phyloP scores from a whole-genome alignment of 1,140 invertebrate species.

The Panagrolaimus sp. region DNA sequence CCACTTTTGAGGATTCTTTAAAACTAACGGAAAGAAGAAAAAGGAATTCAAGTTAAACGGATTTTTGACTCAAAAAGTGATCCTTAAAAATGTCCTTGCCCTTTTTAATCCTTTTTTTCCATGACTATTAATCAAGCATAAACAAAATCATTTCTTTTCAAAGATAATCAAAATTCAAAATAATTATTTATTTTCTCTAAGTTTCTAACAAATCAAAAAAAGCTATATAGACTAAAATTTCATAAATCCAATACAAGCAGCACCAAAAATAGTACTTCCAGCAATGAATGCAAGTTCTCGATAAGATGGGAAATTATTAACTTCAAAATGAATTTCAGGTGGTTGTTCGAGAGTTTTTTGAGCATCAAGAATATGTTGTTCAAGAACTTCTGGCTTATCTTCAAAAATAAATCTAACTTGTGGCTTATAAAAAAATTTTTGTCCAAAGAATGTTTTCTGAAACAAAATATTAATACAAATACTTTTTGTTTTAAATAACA shows the following conservation, averaged over 20 bases:
- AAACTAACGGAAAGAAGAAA: no score
- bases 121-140: no score
- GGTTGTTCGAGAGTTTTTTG: background rate
- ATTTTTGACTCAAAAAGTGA: no score
- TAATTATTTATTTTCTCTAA: no score
- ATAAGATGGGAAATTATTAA: conserved; percentile 15
- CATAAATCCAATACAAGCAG: conserved; percentile 8
- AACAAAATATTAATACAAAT: conserved; percentile 1
- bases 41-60: no score
- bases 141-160: no score
- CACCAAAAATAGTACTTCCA: background rate
- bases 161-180: no score
- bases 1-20: no score
- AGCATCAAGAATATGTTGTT: conserved; percentile 9
- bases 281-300: conserved; percentile 13
- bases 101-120: no score
- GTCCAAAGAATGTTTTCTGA: conserved; percentile 13
- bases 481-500: background rate
- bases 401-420: conserved; percentile 12
- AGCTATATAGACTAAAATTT: background rate
- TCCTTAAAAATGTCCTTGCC: no score
- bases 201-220: background rate
- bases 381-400: conserved; percentile 11
- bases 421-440: conserved; percentile 1
- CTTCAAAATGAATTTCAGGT: conserved; percentile 14